Evolutionary conservation across 2,113 vertebrate genomes (phyloP), one percentile per base, ranked within the genome.

Genomic region (Shinisaurus crocodilurus): DNA sequence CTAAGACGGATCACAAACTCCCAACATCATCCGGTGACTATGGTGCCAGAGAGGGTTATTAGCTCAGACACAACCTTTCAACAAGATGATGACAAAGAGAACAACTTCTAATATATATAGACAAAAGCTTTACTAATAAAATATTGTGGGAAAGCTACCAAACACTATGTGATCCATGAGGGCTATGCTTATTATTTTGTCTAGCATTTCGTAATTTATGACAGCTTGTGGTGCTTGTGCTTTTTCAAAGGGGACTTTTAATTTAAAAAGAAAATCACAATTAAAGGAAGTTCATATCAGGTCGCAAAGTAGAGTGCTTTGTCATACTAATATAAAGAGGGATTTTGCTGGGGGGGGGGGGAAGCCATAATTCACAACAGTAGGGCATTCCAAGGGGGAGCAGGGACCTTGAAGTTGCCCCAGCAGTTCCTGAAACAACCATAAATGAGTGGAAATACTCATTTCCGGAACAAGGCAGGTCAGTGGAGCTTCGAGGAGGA

Each of bases 141-240:
- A 72, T 23, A 72, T 70, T 82, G 40, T 50, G n/a, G 79, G 87
- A 82, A 89, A 89, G 25, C 25, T 57, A 72, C 79, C 15, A 43
- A 74, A 57, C 57, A 48, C 37, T 89, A 60, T 89, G 69, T 89
- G 79, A 72, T 57, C 67, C n/a, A 18, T 82, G 79, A 82, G n/a
- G n/a, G 15, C 15, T 82, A 6, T 89, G 87, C 67, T 89, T 57
- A 88, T 85, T 70, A 85, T 79, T 88, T 88, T 79, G 75, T 88
- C 86, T 88, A 67, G 75, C 5, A 29, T 82, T 82, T 72, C 25
- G 27, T 32, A 74, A 82, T 57, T 82, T 72, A 70, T 12, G 48
- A n/a, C 15, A 82, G 67, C 25, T 72, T 87, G 32, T 60, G 72
- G n/a, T 13, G 9, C 50, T 57, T 87, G 70, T 23, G 34, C 85